phyloP scores from a whole-genome alignment of 2,797 vertebrate genomes.

The Morelia viridis region DNA sequence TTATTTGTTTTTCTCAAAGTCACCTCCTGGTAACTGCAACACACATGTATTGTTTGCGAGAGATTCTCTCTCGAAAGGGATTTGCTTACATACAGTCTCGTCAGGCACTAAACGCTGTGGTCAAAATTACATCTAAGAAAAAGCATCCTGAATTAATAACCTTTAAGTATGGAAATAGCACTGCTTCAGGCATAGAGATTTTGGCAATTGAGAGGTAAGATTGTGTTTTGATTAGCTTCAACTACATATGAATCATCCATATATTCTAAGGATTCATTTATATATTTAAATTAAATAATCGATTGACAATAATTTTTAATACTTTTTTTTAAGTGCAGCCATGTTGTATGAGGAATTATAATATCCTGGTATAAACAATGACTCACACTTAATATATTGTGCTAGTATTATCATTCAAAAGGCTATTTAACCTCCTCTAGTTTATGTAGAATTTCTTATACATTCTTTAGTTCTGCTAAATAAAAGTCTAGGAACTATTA shows the following conservation, averaged over 20 bases:
- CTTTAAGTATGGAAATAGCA: conserved; percentile 97
- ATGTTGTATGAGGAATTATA: conserved; percentile 1
- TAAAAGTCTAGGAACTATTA: not conserved
- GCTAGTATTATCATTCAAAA: not conserved
- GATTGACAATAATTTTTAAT: not conserved
- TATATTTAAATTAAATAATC: not conserved
- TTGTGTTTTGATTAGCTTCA: conserved; percentile 1
- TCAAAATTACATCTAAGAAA: conserved; percentile 99
- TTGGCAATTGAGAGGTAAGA: conserved; percentile 94
- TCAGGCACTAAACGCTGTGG: conserved; percentile 93
- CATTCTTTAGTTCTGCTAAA: not conserved
- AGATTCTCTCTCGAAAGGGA: conserved; percentile 92
- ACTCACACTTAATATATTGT: not conserved
- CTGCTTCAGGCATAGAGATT: conserved; percentile 90
- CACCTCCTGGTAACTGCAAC: conserved; percentile 94
- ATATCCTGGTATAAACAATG: not conserved
- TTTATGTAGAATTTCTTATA: not conserved
- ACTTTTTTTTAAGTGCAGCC: no score
- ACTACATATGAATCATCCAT: not conserved
- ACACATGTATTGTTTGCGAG: conserved; percentile 98
- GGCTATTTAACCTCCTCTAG: not conserved
- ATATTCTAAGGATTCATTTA: not conserved
- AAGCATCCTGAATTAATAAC: conserved; percentile 98
- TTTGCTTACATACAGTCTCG: conserved; percentile 97
- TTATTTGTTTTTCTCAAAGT: conserved; percentile 69